Evolutionary conservation across 2,888 invertebrate species (phyloP), one percentile per base, ranked within the genome.

Genomic region (Empis stercorea): DNA sequence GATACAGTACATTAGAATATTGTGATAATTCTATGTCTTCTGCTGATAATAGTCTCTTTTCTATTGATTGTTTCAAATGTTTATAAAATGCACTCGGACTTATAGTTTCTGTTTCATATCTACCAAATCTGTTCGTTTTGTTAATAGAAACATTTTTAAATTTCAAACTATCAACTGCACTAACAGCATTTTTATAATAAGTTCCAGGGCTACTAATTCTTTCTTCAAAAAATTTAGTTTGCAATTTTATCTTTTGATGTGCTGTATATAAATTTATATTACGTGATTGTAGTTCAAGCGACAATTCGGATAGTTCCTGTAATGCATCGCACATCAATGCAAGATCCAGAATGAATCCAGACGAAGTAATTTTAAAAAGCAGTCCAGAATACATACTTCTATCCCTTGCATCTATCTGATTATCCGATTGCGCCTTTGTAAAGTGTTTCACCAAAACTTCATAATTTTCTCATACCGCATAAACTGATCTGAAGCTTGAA

Each of bases 91-190:
- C 37, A 37, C 38, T 38, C 38, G 38, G 38, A 38, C 38, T 17
- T 38, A 38, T 38, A 20, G 38, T 38, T 17, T 38, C 38, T 38
- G 38, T 38, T 38, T 38, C 38, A 38, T 38, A 38, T 38, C 38
- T 38, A 38, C 38, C 38, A 38, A 38, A 38, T 38, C 20, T 38
- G 38, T 38, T 38, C 38, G 38, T 38, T 38, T 38, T 38, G 38
- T 38, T 38, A 38, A 38, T 38, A 38, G 38, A 38, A 38, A 38
- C 38, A 38, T 38, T 38, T 38, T 38, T 38, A 38, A 38, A 38
- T 38, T 38, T 38, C 38, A 38, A 38, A 38, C 38, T 38, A 16
- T 17, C 38, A 38, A 38, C 38, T 38, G 38, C 38, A 38, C 17
- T 38, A 38, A 11, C 38, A 38, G 17, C 38, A 38, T 38, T 38